Base-by-base conservation (phyloP, 2,797 vertebrate species). In the Etheostoma nigrum region DNA sequence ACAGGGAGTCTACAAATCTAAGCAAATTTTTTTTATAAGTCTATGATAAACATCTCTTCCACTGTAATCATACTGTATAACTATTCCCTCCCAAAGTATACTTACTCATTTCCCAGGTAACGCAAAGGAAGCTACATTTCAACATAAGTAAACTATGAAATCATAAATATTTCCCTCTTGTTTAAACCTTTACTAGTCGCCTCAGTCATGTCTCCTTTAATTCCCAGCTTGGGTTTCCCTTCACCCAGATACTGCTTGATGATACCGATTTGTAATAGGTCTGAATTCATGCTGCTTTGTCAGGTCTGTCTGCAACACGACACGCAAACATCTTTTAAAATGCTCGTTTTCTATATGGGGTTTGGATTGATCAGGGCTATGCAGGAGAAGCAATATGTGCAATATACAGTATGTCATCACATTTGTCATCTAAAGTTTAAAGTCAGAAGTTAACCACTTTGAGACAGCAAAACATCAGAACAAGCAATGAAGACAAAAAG, bases 1-100 rank as follows among this genome's bases (percentile, higher is more conserved):
- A 53, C 57, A 19, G 7, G 9, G 15, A 4, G 3, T 47, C 44
- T 72, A 64, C 21, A 52, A 69, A 23, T 48, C 40, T 14, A 78
- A 74, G 19, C 47, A 49, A 53, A n/a, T 21, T 64, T 10, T 27
- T 27, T 27, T 27, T 4, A 5, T 30, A 30, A 30, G 30, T 44
- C 27, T 60, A 47, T 60, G 51, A 79, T 49, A 55, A 75, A 71
- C 55, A 44, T 54, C 19, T 64, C 45, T 12, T 44, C 10, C 72
- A 36, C 55, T 52, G 16, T 33, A 45, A 42, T 53, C 45, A 19
- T 53, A 27, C 10, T 9, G 27, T 9, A 11, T 18, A 54, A 27
- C 53, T 42, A 15, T n/a, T 40, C 14, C 15, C 42, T 7, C 4
- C 33, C 14, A 57, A 69, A 65, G 45, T 55, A 19, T 1, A 60